Evolutionary conservation across 2,113 vertebrate genomes (phyloP).

Genomic region (Oncorhynchus kisutch): DNA sequence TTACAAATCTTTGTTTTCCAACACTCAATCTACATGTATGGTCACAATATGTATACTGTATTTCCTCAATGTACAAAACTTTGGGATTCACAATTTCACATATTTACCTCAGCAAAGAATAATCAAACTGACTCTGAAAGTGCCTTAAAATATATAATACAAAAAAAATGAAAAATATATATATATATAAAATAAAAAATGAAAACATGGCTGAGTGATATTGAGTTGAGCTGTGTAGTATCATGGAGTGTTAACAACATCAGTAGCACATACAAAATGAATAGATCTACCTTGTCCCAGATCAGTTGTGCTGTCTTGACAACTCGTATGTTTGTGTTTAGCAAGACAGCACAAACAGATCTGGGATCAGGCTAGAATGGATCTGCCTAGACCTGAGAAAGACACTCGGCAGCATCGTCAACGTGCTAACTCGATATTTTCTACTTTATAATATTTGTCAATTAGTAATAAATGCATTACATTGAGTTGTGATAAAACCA

Average conservation of each 20-base stretch:
- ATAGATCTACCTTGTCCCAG: constrained; percentile 8
- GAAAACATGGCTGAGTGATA: not conserved
- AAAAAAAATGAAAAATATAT: too few relatives aligned
- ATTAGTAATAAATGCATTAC: not conserved
- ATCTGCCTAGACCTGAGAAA: not conserved
- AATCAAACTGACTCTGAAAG: constrained; percentile 37
- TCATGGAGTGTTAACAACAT: constrained; percentile 6
- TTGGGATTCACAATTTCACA: constrained; percentile 28
- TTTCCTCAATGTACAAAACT: constrained; percentile 32
- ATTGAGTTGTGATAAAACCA: constrained; percentile 1
- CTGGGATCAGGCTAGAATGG: too few relatives aligned
- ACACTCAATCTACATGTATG: not conserved
- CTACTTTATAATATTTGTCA: not conserved
- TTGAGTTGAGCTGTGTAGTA: not conserved
- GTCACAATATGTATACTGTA: not conserved
- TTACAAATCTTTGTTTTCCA: not conserved
- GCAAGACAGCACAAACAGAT: too few relatives aligned
- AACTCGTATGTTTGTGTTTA: not conserved
- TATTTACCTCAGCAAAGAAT: constrained; percentile 25
- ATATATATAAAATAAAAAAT: constrained; percentile 13
- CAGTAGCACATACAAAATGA: constrained; percentile 44
- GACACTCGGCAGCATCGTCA: not conserved
- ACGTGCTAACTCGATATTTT: not conserved
- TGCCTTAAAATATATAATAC: constrained; percentile 24
- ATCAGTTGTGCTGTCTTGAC: constrained; percentile 15